These are phyloP conservation scores for Esox lucius DNA, from an alignment of 2,797 vertebrate genomes.

Conservation along the genomic window DNA sequence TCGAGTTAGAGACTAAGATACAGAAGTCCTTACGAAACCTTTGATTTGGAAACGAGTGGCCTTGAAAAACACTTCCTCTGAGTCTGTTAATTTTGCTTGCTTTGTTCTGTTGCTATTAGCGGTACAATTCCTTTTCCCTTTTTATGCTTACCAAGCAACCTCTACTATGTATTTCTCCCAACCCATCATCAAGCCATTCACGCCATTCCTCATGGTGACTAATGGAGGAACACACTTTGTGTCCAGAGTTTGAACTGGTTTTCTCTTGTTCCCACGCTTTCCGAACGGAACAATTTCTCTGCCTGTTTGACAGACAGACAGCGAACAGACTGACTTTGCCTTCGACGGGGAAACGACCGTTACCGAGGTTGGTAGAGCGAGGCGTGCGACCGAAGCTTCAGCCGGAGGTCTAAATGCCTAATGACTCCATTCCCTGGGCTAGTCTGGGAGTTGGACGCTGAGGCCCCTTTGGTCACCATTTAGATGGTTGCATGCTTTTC, in stretches of 20 bases:
- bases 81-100: slow-evolving; percentile 78
- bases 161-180: slow-evolving; percentile 43
- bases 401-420: slow-evolving; percentile 18
- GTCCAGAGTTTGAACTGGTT: slow-evolving; percentile 72
- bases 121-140: slow-evolving; percentile 27
- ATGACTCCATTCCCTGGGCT: not conserved
- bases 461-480: not conserved
- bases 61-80: slow-evolving; percentile 77
- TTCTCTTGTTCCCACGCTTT: slow-evolving; percentile 82
- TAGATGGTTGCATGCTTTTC: not conserved
- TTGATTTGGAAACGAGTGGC: not conserved
- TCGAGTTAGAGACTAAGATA: too few species aligned
- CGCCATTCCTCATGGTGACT: slow-evolving; percentile 59
- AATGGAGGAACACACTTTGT: not conserved
- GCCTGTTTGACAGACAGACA: slow-evolving; percentile 89
- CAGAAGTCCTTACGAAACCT: too few species aligned
- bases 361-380: slow-evolving; percentile 87
- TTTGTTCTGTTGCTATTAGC: slow-evolving; percentile 53
- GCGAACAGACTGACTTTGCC: slow-evolving; percentile 92
- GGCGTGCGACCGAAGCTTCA: not conserved
- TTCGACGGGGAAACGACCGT: slow-evolving; percentile 92
- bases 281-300: slow-evolving; percentile 70
- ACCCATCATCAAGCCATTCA: slow-evolving; percentile 64
- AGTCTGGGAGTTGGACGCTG: not conserved
- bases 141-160: slow-evolving; percentile 33